Conservation (phyloP, 2,797 vertebrate genomes). For the Rhinogobio ventralis region DNA sequence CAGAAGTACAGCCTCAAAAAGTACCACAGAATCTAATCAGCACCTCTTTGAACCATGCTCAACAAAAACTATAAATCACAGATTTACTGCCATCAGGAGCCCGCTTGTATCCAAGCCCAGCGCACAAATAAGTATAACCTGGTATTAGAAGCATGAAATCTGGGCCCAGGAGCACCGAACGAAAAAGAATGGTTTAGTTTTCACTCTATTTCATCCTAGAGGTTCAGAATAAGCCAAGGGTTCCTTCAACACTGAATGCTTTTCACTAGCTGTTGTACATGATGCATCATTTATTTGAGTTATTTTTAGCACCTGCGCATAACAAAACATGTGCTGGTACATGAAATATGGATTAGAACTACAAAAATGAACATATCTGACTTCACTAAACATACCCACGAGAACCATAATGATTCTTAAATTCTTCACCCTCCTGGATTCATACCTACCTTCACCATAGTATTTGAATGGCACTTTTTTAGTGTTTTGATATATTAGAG, state of each 20-base stretch:
- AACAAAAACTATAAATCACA: constrained; percentile 21
- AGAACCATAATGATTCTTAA: neutral
- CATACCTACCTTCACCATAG: neutral
- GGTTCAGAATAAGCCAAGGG: neutral
- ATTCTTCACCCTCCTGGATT: neutral
- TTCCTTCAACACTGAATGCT: neutral
- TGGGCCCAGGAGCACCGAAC: neutral
- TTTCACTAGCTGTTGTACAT: neutral
- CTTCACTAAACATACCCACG: neutral
- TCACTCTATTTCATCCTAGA: neutral
- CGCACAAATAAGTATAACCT: constrained; percentile 11
- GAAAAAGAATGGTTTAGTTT: constrained; percentile 8
- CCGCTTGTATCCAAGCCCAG: neutral
- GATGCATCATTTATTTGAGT: constrained; percentile 4
- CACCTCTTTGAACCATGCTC: neutral
- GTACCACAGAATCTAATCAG: constrained; percentile 24
- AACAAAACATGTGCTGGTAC: neutral
- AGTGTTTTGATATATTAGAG: neutral
- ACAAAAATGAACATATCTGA: neutral
- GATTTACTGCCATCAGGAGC: neutral
- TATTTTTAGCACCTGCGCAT: neutral
- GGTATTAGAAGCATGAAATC: constrained; percentile 20
- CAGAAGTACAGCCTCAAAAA: constrained; percentile 17
- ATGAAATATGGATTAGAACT: neutral
- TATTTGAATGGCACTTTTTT: neutral